Percentiles rank a stretch among this genome's conserved stretches.
Conservation (phyloP, 2,888 invertebrate genomes). For the Acanthoscelides obtectus region DNA sequence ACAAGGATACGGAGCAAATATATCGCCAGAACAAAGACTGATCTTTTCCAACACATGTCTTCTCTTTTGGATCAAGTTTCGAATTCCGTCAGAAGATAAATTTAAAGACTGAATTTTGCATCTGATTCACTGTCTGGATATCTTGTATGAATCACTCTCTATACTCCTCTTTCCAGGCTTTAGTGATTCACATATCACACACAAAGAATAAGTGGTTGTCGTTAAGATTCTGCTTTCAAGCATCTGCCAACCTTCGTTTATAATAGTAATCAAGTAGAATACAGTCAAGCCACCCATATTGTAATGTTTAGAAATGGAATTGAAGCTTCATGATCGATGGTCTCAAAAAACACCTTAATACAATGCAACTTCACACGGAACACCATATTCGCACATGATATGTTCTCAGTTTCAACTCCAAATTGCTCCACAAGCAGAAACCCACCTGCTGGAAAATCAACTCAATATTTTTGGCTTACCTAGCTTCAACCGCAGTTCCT, state of each 20-base stretch:
- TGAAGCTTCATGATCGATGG: too few species aligned
- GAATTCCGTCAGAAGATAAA: neutral
- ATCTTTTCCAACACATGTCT: neutral
- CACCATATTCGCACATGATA: too few species aligned
- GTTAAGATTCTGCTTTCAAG: too few species aligned
- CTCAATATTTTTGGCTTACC: neutral
- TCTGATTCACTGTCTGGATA: neutral
- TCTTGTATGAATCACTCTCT: neutral
- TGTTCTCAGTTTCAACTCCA: too few species aligned
- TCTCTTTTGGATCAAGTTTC: neutral
- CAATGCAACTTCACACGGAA: too few species aligned
- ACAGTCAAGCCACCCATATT: too few species aligned
- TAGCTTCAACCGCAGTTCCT: conserved; percentile 11
- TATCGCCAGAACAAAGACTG: neutral
- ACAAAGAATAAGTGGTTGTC: too few species aligned
- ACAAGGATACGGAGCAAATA: neutral
- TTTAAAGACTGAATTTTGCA: neutral
- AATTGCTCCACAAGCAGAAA: neutral
- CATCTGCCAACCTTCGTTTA: too few species aligned
- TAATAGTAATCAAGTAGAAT: too few species aligned
- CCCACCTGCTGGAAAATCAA: neutral
- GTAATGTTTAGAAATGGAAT: too few species aligned
- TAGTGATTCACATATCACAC: neutral
- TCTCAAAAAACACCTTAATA: too few species aligned
- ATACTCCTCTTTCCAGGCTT: neutral